Conservation (phyloP, 2,113 vertebrate species). For the Falco punctatus region DNA sequence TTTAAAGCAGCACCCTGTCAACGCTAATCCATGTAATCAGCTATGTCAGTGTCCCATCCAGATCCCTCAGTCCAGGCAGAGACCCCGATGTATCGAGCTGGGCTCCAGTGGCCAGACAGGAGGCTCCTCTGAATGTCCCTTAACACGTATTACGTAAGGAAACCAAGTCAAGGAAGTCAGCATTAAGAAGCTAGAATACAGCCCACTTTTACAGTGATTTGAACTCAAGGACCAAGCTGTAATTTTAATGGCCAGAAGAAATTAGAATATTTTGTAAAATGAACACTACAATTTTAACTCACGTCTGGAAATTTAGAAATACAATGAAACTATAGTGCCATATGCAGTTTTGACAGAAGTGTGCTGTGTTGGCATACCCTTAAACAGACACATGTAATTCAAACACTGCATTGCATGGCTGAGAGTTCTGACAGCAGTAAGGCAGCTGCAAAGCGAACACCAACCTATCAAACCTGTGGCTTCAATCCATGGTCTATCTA, state of each 20-base stretch:
- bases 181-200: not conserved
- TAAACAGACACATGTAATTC: not conserved
- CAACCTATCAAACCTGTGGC: not conserved
- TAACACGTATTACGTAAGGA: not conserved
- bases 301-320: not conserved
- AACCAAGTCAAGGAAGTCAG: not conserved
- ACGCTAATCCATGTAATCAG: not conserved
- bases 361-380: not conserved
- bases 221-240: not conserved
- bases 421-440: not conserved
- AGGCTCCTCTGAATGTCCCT: not conserved
- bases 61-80: not conserved
- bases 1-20: not conserved
- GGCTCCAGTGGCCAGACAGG: not conserved
- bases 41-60: accelerated
- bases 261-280: not conserved
- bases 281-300: not conserved
- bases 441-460: not conserved
- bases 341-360: not conserved
- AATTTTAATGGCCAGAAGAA: not conserved
- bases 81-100: accelerated
- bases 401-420: not conserved
- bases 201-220: not conserved
- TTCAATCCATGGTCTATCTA: not conserved
- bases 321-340: not conserved